Evolutionary conservation across 2,888 invertebrate genomes (phyloP).

Genomic region (Xylota segnis): DNA sequence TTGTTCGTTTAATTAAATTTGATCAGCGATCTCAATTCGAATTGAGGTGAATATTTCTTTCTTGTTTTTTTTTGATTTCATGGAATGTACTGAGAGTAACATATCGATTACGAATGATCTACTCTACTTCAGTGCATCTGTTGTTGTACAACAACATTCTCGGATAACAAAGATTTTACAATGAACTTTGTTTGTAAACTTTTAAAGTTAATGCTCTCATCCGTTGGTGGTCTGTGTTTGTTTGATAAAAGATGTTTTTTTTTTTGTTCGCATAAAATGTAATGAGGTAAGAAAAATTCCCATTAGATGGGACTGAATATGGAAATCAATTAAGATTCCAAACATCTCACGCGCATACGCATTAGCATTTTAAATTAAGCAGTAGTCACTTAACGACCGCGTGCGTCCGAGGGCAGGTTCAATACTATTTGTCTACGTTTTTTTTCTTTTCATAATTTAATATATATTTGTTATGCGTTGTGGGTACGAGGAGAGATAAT

Average conservation of each 20-base stretch:
- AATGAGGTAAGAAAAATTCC: not conserved
- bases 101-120: constrained; percentile 1
- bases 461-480: not conserved
- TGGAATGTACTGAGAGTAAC: not conserved
- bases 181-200: too few relatives aligned
- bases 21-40: constrained; percentile 12
- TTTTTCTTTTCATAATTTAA: not conserved
- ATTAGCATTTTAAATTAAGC: constrained; percentile 20
- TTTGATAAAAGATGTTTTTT: not conserved
- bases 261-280: not conserved
- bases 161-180: not conserved
- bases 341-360: constrained; percentile 2
- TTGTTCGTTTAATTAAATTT: not conserved
- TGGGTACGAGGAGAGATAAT: not conserved
- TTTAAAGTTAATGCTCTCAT: not conserved
- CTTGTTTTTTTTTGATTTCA: not conserved
- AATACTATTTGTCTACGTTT: not conserved
- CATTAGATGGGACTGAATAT: constrained; percentile 4
- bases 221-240: not conserved
- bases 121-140: not conserved
- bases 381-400: constrained; percentile 13
- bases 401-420: not conserved
- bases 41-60: not conserved
- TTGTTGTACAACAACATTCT: too few relatives aligned
- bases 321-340: constrained; percentile 8